These are phyloP conservation scores for Tribolium castaneum DNA, from an alignment of 1,140 invertebrate genomes.

Conservation along the genomic window DNA sequence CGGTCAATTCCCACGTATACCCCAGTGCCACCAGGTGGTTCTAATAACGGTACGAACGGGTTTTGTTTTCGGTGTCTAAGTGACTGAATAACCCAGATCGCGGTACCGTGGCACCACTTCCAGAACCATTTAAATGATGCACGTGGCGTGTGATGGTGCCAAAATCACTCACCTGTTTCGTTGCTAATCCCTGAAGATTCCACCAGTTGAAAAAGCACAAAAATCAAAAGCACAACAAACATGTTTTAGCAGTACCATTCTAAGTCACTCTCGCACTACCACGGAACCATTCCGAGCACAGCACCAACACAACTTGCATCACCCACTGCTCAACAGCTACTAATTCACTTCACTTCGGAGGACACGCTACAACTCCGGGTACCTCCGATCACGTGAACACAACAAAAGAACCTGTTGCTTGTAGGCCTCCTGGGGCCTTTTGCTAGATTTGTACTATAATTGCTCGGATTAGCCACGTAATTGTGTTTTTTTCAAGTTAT, in stretches of 20 bases:
- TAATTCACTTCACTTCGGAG: background rate
- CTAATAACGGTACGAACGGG: constrained; percentile 11
- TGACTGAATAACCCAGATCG: constrained; percentile 23
- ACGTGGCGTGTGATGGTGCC: constrained; percentile 5
- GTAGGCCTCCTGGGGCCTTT: background rate
- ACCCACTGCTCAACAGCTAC: background rate
- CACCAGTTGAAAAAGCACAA: background rate
- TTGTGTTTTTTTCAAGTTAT: constrained; percentile 3
- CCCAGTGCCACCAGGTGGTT: constrained; percentile 16
- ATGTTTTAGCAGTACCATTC: background rate
- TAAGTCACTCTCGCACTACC: background rate
- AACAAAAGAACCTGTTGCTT: constrained; percentile 28
- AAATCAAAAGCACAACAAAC: constrained; percentile 1
- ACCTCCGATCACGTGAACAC: constrained; percentile 22
- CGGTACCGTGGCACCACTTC: background rate
- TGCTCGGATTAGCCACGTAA: constrained; percentile 14
- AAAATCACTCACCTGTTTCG: constrained; percentile 10
- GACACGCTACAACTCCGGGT: background rate
- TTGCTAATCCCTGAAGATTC: background rate
- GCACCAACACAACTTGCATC: background rate
- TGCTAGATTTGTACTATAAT: background rate
- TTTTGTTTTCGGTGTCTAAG: constrained; percentile 10
- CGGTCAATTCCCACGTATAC: constrained; percentile 28
- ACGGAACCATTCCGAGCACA: background rate
- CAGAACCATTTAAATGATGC: constrained; percentile 20